Percentiles rank a stretch among this genome's conserved stretches.
Evolutionary conservation across 2,113 vertebrate genomes (phyloP).

Genomic region (Muntiacus reevesi): DNA sequence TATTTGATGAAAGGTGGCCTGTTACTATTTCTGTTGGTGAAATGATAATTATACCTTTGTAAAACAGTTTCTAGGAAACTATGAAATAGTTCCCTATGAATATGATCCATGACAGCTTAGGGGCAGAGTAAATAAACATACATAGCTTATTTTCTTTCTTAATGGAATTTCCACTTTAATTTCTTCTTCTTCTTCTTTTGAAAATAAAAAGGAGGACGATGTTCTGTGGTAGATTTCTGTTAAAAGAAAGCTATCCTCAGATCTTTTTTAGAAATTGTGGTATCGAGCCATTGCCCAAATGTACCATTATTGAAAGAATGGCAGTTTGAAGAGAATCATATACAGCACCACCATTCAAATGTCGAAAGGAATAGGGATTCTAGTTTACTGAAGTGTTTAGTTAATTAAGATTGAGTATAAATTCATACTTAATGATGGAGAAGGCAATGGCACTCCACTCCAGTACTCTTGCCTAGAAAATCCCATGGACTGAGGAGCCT

Average conservation of each 20-base stretch:
- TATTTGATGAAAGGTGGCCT: background rate
- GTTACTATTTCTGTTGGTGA: background rate
- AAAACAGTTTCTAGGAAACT: background rate
- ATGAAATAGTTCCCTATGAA: background rate
- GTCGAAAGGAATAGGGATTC: background rate
- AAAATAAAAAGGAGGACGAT: background rate
- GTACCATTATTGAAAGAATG: background rate
- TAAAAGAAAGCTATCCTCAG: background rate
- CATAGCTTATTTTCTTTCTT: background rate
- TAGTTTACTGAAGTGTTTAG: background rate
- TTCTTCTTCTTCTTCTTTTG: background rate
- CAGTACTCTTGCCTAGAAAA: background rate
- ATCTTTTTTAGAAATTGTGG: background rate
- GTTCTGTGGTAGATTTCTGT: background rate
- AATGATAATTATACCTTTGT: background rate
- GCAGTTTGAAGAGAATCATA: background rate
- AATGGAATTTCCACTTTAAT: background rate
- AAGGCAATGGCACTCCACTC: background rate
- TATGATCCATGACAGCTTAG: background rate
- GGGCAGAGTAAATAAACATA: conserved; percentile 1
- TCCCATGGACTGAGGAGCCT: background rate
- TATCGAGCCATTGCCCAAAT: background rate
- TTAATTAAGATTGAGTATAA: conserved; percentile 12
- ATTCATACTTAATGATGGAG: background rate
- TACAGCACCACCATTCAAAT: background rate